Evolutionary conservation across 37 sponge, comb jelly and placozoan genomes (phyloP).

Genomic region (Chondrosia reniformis): DNA sequence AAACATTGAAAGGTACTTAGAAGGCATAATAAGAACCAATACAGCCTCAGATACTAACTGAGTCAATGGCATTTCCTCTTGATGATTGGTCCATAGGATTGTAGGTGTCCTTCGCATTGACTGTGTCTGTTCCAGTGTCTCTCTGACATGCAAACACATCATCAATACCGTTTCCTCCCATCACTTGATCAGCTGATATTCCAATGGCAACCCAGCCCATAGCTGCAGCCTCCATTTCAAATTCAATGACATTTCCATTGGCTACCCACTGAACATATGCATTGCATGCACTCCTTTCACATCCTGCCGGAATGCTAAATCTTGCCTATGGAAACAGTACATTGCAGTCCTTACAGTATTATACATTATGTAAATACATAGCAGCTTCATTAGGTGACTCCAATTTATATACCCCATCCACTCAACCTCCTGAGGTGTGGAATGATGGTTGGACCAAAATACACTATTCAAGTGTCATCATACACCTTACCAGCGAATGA

Average conservation of each 20-base stretch:
- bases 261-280: not conserved
- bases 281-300: constrained; percentile 6
- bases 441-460: too few relatives aligned
- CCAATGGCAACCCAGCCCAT: constrained; percentile 3
- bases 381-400: too few relatives aligned
- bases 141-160: constrained; percentile 18
- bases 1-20: too few relatives aligned
- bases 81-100: not conserved
- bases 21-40: too few relatives aligned
- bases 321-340: too few relatives aligned
- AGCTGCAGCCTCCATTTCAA: not conserved
- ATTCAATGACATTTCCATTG: not conserved
- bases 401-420: too few relatives aligned
- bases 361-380: too few relatives aligned
- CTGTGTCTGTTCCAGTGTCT: not conserved
- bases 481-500: too few relatives aligned
- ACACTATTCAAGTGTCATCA: too few relatives aligned
- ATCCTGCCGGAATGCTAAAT: constrained; percentile 22
- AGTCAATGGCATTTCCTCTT: not conserved
- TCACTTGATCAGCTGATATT: constrained; percentile 5
- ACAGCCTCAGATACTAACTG: too few relatives aligned
- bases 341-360: too few relatives aligned
- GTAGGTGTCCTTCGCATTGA: constrained; percentile 3
- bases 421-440: too few relatives aligned
- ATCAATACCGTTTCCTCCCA: constrained; percentile 19